Percentiles rank a stretch among this genome's conserved stretches.
Conservation (phyloP, 2,797 vertebrate species). For the Enteromius argenteus region DNA sequence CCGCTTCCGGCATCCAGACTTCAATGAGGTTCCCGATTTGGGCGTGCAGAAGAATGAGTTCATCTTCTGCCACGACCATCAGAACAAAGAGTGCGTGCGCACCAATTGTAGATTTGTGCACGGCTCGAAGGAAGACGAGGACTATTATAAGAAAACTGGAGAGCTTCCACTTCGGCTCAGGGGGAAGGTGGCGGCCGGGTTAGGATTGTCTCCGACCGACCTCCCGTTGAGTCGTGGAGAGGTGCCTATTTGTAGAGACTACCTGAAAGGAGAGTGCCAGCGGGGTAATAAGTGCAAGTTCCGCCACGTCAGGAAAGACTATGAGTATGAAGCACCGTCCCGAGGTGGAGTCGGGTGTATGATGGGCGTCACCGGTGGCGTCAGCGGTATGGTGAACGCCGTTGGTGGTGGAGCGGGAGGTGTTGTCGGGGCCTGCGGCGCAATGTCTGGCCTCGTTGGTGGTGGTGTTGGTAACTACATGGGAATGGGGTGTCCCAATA, state of each 20-base stretch:
- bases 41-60: conserved; percentile 98
- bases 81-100: conserved; percentile 96
- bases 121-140: conserved; percentile 96
- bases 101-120: conserved; percentile 95
- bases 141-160: conserved; percentile 95
- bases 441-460: conserved; percentile 79
- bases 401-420: conserved; percentile 68
- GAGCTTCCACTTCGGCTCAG: conserved; percentile 90
- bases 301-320: conserved; percentile 92
- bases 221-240: conserved; percentile 93
- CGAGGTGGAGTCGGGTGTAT: conserved; percentile 73
- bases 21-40: conserved; percentile 92
- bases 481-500: conserved; percentile 77
- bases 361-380: conserved; percentile 71
- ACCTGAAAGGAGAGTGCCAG: conserved; percentile 95
- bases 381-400: conserved; percentile 74
- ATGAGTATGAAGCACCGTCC: conserved; percentile 80
- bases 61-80: conserved; percentile 97
- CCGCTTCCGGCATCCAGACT: conserved; percentile 93
- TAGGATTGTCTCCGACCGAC: conserved; percentile 92
- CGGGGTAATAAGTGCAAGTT: conserved; percentile 96
- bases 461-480: conserved; percentile 74
- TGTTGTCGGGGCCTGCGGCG: conserved; percentile 69
- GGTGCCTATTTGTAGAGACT: conserved; percentile 95
- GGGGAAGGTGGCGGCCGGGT: conserved; percentile 92